Conservation (phyloP, 2,888 invertebrate genomes). For the Chymomyza caudatula region DNA sequence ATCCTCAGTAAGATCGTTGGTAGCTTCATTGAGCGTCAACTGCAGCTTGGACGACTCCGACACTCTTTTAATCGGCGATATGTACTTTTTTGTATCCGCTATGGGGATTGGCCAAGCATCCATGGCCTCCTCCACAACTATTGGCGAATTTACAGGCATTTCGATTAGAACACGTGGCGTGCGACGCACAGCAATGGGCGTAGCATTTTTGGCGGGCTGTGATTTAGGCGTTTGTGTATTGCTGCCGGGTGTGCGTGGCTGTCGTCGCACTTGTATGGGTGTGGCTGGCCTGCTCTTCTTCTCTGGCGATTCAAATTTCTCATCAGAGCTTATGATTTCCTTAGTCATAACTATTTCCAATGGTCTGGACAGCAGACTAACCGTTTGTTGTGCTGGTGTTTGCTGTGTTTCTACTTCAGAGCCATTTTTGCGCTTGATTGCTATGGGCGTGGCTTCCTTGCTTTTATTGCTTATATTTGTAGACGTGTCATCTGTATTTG, state of each 20-base stretch:
- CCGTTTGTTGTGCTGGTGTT: constrained; percentile 10
- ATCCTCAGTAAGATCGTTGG: constrained; percentile 79
- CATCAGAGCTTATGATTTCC: constrained; percentile 75
- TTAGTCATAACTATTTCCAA: constrained; percentile 65
- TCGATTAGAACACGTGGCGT: constrained; percentile 68
- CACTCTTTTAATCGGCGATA: constrained; percentile 7
- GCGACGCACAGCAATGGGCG: constrained; percentile 75
- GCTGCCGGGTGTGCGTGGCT: constrained; percentile 70
- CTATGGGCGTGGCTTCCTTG: constrained; percentile 24
- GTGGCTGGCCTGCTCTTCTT: constrained; percentile 73
- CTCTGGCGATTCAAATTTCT: constrained; percentile 76
- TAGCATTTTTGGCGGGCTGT: constrained; percentile 54
- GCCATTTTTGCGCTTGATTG: constrained; percentile 25
- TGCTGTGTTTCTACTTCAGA: constrained; percentile 5
- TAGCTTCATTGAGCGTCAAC: constrained; percentile 40
- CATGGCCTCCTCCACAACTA: constrained; percentile 71
- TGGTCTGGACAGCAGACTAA: constrained; percentile 43
- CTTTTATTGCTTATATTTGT: not conserved
- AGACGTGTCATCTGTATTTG: constrained; percentile 5
- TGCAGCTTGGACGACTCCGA: not conserved
- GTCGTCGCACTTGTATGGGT: constrained; percentile 75
- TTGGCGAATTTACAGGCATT: constrained; percentile 48
- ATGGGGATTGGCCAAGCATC: constrained; percentile 70
- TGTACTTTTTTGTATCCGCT: constrained; percentile 8
- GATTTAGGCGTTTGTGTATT: constrained; percentile 35